Base-by-base conservation (phyloP, 1,140 invertebrate genomes). In the Bursaphelenchus mucronatus region DNA sequence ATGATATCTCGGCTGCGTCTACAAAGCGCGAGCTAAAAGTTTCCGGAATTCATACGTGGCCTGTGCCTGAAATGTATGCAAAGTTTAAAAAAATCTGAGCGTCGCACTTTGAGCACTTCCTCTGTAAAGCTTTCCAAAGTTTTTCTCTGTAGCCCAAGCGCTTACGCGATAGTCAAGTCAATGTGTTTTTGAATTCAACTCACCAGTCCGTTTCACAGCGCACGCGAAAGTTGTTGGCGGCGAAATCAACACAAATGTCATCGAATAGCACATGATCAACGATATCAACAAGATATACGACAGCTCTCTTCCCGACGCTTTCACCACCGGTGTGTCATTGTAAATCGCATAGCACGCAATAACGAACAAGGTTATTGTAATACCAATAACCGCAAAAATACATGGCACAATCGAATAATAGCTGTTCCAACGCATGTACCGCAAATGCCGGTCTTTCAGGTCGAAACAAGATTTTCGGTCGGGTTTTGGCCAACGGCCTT, bases 261-360 rank as follows among this genome's bases (percentile, higher is more conserved):
- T 87, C 9, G 82, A 77, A 71, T 87, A 88, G 71, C 86, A 87
- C 9, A 85, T 78, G 15, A 87, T 78, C 62, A 87, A 85, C 43
- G 87, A 87, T 40, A 82, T 73, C 3, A 90, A 82, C 15, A 90
- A 86, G 43, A 89, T 87, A 76, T 90, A 89, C 74, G 88, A 90
- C 0, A 92, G 83, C 76, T 92, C 90, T 55, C 90, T 81, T 1
- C 89, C 89, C 0, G 89, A 89, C 0, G 90, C 90, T 76, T 89
- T 87, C 0, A 91, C 84, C 0, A 92, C 85, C 6, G 90, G 89
- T 0, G 90, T 92, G 69, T 88, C 85, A 61, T 89, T 87, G 73
- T 83, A 86, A 69, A 85, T 83, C 57, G 45, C 66, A 66, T 39
- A 55, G 44, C 84, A 71, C 6, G 72, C 61, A 30, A 86, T 84